Percentiles rank a stretch among this genome's conserved stretches.
Evolutionary conservation across 1,140 invertebrate species (phyloP).

Genomic region (Ostrea edulis): DNA sequence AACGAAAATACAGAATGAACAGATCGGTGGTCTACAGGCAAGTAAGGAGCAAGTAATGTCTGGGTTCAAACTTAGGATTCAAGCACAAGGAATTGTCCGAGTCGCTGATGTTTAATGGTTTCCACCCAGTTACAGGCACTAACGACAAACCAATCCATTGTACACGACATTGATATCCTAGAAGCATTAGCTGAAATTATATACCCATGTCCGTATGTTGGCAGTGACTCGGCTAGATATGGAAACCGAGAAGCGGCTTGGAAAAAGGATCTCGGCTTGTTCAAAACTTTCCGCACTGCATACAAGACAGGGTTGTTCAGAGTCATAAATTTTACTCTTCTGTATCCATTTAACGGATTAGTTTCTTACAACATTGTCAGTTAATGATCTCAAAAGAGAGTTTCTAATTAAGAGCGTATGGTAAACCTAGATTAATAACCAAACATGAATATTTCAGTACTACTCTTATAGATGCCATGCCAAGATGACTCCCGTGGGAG

Average conservation of each 20-base stretch:
- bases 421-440: conserved; percentile 37
- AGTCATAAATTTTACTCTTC: conserved; percentile 15
- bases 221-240: background rate
- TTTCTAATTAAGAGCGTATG: conserved; percentile 25
- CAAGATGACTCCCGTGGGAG: background rate
- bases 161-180: background rate
- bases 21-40: too few species aligned
- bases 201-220: conserved; percentile 27
- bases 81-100: background rate
- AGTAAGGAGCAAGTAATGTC: background rate
- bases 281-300: background rate
- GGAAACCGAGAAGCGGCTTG: background rate
- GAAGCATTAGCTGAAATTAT: conserved; percentile 30
- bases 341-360: conserved; percentile 33
- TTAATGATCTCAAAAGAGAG: conserved; percentile 35
- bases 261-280: background rate
- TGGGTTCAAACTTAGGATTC: background rate
- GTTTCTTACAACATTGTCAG: conserved; percentile 38
- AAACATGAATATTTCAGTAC: conserved; percentile 31
- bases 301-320: background rate
- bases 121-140: background rate
- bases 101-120: background rate
- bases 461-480: conserved; percentile 17
- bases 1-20: too few species aligned
- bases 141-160: background rate